Percentiles rank a stretch among this genome's conserved stretches.
phyloP scores from a whole-genome alignment of 2,888 invertebrate species.

The Microchrysa polita region DNA sequence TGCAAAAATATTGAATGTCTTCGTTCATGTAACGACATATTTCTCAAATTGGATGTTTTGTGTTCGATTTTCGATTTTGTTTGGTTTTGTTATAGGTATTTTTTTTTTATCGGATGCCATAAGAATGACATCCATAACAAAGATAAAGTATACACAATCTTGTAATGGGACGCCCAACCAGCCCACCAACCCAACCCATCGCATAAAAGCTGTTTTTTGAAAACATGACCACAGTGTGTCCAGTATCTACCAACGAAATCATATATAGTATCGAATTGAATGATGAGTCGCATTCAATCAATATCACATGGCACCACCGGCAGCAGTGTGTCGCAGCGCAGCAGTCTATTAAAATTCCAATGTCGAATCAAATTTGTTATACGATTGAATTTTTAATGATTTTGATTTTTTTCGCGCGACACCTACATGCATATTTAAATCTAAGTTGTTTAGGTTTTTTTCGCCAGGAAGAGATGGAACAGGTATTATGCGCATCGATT shows the following conservation, averaged over 20 bases:
- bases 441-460: too few species aligned
- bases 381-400: constrained; percentile 7
- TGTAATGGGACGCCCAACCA: neutral
- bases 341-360: constrained; percentile 5
- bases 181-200: neutral
- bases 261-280: too few species aligned
- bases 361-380: neutral
- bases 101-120: neutral
- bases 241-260: too few species aligned
- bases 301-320: too few species aligned
- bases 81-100: too few species aligned
- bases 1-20: too few species aligned
- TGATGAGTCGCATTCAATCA: too few species aligned
- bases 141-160: neutral
- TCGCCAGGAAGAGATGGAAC: too few species aligned
- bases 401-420: neutral
- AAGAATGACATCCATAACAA: neutral
- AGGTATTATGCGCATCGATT: neutral
- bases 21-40: too few species aligned
- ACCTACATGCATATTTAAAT: neutral
- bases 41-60: too few species aligned
- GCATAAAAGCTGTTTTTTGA: neutral
- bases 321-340: too few species aligned
- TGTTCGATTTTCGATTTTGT: too few species aligned
- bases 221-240: neutral